Evolutionary conservation across 2,797 vertebrate species (phyloP).

Genomic region (Chrosomus eos): DNA sequence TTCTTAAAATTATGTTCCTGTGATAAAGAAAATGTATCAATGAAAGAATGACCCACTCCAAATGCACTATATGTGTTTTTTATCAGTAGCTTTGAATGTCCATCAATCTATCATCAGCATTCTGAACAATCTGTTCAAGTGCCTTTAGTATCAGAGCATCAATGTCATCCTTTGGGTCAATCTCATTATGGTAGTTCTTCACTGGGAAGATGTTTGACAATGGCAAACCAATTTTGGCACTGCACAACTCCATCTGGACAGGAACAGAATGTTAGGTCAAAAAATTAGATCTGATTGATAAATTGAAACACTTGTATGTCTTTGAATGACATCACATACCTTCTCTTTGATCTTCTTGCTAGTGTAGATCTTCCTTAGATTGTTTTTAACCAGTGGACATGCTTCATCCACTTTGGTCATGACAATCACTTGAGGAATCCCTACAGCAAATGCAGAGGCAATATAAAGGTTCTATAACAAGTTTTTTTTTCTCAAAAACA

Average conservation of each 20-base stretch:
- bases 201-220: slow-evolving; percentile 48
- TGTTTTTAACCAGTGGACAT: slow-evolving; percentile 11
- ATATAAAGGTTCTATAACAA: too few species aligned
- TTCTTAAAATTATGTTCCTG: too few species aligned
- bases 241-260: slow-evolving; percentile 46
- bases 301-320: too few species aligned
- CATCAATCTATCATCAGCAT: slow-evolving; percentile 2
- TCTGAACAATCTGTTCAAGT: slow-evolving; percentile 31
- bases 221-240: slow-evolving; percentile 9
- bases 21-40: too few species aligned
- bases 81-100: not conserved
- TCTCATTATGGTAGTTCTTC: slow-evolving; percentile 52
- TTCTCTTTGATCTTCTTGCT: slow-evolving; percentile 47
- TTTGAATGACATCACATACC: too few species aligned
- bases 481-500: not conserved
- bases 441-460: not conserved
- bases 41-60: too few species aligned
- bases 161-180: not conserved
- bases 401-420: slow-evolving; percentile 31
- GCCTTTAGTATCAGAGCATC: slow-evolving; percentile 51
- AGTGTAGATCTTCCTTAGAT: too few species aligned
- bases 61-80: not conserved
- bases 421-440: slow-evolving; percentile 37
- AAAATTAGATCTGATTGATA: not conserved
- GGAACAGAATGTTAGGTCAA: not conserved